Base-by-base conservation (phyloP, 2,113 vertebrate species). In the Rissa tridactyla region DNA sequence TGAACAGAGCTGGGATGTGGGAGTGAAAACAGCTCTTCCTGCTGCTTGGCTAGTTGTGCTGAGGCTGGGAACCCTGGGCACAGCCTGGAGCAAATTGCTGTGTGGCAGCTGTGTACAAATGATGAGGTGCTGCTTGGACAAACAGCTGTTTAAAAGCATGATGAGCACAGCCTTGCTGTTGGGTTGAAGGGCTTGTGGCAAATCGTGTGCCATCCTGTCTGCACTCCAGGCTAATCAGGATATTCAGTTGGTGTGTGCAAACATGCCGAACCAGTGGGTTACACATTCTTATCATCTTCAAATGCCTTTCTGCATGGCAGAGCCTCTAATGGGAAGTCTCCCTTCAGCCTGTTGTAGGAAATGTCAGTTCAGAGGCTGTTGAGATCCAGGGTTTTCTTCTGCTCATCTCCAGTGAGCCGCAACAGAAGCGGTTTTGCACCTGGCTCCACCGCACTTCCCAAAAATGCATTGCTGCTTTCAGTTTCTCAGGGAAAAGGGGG, bases 301-400 rank as follows among this genome's bases (percentile, higher is more conserved):
- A 18, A 15, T 5, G 23, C 34, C 81, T 34, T 49, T 46, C 42
- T 83, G n/a, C 7, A 2, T 0, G 2, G 22, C 1, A 1, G 6
- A 73, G 64, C 51, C 44, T 81, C 40, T 71, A 21, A 15, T 51
- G 51, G 38, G 26, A 70, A 54, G n/a, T 79, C 17, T 88, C 22
- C 30, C 44, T 62, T 66, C 19, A 52, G 49, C 30, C 23, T 40
- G 6, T 12, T 61, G 16, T 18, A 38, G 38, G 22, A 42, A 65
- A 62, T 3, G 10, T 29, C 71, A 18, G 3, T 42, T 90, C 58
- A 52, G 8, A 92, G 49, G 40, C 29, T 82, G 4, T 27, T 65
- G 36, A 72, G 26, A 10, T 55, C 47, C 3, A 2, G 62, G 62
- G 19, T 62, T 81, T 71, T 51, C 13, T 65, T 40, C 29, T 76